phyloP scores from a whole-genome alignment of 2,797 vertebrate genomes.

The Octomys mimax region DNA sequence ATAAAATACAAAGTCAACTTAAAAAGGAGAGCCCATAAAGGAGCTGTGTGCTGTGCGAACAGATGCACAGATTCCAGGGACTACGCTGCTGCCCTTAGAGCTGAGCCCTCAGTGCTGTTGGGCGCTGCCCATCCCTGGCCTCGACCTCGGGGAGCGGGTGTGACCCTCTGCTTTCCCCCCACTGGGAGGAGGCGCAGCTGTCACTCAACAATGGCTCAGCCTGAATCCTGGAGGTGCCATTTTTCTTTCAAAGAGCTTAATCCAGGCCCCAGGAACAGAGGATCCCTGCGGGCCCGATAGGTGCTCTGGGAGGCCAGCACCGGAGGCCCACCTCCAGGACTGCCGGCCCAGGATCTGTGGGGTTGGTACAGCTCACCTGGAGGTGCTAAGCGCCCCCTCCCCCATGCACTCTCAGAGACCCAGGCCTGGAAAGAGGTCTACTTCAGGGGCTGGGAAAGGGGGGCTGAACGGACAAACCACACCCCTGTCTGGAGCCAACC shows the following conservation, averaged over 20 bases:
- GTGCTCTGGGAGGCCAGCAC: background rate
- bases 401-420: background rate
- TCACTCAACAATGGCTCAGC: background rate
- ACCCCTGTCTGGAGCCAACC: too few relatives aligned
- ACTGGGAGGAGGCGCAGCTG: background rate
- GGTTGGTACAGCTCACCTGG: background rate
- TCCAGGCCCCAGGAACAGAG: background rate
- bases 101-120: background rate
- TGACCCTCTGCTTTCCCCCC: background rate
- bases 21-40: background rate
- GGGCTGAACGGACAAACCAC: too few relatives aligned
- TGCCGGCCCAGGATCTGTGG: fast-evolving
- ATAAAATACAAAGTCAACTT: background rate
- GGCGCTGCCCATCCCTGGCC: too few relatives aligned
- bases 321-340: background rate
- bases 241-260: background rate
- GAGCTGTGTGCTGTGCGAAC: background rate
- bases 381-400: background rate
- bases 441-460: too few relatives aligned
- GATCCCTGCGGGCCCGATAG: background rate
- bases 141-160: background rate
- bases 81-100: background rate
- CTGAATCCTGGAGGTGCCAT: background rate
- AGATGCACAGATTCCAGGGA: background rate
- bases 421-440: background rate